These are phyloP conservation scores for Pseudomyrmex sp. DNA, from an alignment of 1,140 invertebrate species.

Conservation along the genomic window DNA sequence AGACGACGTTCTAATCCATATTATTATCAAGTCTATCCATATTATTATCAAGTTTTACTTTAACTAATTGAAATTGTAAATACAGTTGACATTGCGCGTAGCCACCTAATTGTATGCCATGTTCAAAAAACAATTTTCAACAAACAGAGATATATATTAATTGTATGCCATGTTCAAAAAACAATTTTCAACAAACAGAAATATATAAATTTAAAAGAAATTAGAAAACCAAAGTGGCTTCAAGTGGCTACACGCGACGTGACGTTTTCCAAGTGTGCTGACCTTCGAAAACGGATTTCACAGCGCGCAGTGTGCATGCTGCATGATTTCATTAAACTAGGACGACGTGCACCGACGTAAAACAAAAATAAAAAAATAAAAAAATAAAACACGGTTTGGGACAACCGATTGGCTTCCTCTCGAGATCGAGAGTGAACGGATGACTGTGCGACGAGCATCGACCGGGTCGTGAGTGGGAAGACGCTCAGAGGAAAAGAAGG, in stretches of 20 bases:
- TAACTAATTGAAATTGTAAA: background rate
- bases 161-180: too few relatives aligned
- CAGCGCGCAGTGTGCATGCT: conserved; percentile 8
- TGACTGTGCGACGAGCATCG: conserved; percentile 67
- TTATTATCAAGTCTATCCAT: too few relatives aligned
- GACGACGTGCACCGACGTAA: conserved; percentile 14
- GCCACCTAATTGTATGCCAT: background rate
- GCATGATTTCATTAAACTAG: conserved; percentile 72
- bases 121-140: background rate
- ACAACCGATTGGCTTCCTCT: conserved; percentile 68
- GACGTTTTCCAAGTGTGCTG: conserved; percentile 12
- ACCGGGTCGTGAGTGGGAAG: conserved; percentile 60
- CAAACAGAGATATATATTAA: background rate
- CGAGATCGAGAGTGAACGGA: conserved; percentile 79
- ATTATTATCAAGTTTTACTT: too few relatives aligned
- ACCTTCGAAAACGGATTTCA: conserved; percentile 45
- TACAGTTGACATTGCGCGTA: background rate
- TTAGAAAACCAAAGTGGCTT: background rate
- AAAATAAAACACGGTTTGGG: conserved; percentile 14
- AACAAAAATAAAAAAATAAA: conserved; percentile 50
- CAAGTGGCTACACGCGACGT: too few relatives aligned
- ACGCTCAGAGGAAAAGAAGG: background rate
- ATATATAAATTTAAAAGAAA: background rate
- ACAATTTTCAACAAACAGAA: background rate
- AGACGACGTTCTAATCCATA: too few relatives aligned